A percentile compares a stretch with the other conserved stretches of the same genome.
Conservation (phyloP, 1,140 invertebrate species). For the Drosophila murphyi region DNA sequence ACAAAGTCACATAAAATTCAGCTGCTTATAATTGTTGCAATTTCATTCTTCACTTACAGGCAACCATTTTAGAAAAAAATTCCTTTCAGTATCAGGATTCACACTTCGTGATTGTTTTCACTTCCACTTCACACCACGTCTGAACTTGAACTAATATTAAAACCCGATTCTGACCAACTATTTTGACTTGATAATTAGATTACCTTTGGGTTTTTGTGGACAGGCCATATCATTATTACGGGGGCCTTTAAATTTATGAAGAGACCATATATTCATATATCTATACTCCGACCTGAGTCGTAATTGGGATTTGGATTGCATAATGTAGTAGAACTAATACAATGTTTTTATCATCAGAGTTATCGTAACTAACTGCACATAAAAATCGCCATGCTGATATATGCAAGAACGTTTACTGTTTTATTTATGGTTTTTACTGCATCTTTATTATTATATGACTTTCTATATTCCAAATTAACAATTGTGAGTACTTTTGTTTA, state of each 20-base stretch:
- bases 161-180: constrained; percentile 55
- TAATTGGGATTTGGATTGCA: background rate
- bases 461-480: constrained; percentile 37
- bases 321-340: background rate
- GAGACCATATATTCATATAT: constrained; percentile 24
- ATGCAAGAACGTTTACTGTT: constrained; percentile 51
- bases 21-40: background rate
- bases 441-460: constrained; percentile 56
- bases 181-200: constrained; percentile 66
- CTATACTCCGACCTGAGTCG: background rate
- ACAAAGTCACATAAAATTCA: background rate
- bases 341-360: constrained; percentile 10
- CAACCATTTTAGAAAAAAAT: constrained; percentile 52
- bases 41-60: constrained; percentile 52
- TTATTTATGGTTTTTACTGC: constrained; percentile 58
- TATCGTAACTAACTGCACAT: constrained; percentile 28
- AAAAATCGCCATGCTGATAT: constrained; percentile 61
- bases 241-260: constrained; percentile 29
- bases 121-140: constrained; percentile 53
- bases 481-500: constrained; percentile 15
- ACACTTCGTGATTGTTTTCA: constrained; percentile 13
- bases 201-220: constrained; percentile 6
- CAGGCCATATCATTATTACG: constrained; percentile 15
- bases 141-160: constrained; percentile 54
- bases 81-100: constrained; percentile 39